Evolutionary conservation across 2,797 vertebrate genomes (phyloP).

Genomic region (Limosa lapponica): DNA sequence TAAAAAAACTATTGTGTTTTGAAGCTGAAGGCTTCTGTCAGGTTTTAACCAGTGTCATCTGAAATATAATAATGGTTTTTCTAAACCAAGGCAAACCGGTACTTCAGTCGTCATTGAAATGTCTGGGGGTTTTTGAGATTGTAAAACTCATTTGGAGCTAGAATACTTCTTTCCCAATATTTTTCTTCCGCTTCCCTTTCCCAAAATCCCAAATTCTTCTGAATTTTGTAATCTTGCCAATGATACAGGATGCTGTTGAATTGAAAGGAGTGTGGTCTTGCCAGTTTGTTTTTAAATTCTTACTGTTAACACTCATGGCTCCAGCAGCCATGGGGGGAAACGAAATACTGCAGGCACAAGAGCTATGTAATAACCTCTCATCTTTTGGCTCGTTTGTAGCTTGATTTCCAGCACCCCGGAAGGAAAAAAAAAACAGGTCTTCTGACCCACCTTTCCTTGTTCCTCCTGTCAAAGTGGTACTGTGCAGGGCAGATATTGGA

Average conservation of each 20-base stretch:
- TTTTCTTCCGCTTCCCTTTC: background rate
- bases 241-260: background rate
- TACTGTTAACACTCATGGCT: background rate
- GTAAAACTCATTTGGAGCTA: background rate
- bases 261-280: background rate
- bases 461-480: background rate
- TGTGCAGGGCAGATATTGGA: background rate
- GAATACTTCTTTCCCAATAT: background rate
- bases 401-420: background rate
- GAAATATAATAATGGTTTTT: background rate
- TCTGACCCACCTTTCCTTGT: background rate
- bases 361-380: background rate
- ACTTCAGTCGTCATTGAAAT: background rate
- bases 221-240: background rate
- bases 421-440: background rate
- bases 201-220: background rate
- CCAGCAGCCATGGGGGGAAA: background rate
- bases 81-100: background rate
- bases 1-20: constrained; percentile 12
- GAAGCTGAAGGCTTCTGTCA: constrained; percentile 21
- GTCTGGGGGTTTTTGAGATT: background rate
- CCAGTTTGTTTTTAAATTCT: background rate
- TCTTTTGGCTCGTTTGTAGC: background rate
- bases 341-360: background rate
- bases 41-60: constrained; percentile 10